phyloP scores from a whole-genome alignment of 2,888 invertebrate genomes.

The Caenorhabditis virilis region DNA sequence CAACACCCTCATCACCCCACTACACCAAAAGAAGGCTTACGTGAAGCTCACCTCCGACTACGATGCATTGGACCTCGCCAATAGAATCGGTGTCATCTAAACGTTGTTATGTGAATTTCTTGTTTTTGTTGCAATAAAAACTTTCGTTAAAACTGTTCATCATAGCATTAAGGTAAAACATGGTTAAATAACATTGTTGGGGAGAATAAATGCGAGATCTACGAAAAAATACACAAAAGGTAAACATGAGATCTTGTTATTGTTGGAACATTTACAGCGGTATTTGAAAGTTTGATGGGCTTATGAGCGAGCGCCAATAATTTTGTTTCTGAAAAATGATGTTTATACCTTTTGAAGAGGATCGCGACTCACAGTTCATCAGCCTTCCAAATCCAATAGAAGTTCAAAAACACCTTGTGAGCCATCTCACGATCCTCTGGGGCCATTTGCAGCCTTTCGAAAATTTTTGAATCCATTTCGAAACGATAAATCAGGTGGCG shows the following conservation, averaged over 20 bases:
- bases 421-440: background rate
- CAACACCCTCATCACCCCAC: slow-evolving; percentile 75
- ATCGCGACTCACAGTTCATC: no score
- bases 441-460: slow-evolving; percentile 10
- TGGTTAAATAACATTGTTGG: no score
- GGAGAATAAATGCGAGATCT: no score
- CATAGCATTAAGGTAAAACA: background rate
- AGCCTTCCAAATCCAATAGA: slow-evolving; percentile 1
- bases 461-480: no score
- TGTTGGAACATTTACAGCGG: no score
- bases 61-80: slow-evolving; percentile 98
- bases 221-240: no score
- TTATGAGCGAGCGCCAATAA: no score
- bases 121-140: slow-evolving; percentile 29
- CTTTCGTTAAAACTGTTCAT: slow-evolving; percentile 4
- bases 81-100: slow-evolving; percentile 74
- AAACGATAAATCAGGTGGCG: no score
- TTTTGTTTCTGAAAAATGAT: no score
- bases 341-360: no score
- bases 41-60: slow-evolving; percentile 94
- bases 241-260: background rate
- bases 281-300: no score
- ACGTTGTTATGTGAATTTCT: slow-evolving; percentile 21
- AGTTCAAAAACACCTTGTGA: slow-evolving; percentile 10
- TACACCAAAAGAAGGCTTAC: slow-evolving; percentile 99